Conservation (phyloP, 2,888 invertebrate species). For the Proisotoma minuta region DNA sequence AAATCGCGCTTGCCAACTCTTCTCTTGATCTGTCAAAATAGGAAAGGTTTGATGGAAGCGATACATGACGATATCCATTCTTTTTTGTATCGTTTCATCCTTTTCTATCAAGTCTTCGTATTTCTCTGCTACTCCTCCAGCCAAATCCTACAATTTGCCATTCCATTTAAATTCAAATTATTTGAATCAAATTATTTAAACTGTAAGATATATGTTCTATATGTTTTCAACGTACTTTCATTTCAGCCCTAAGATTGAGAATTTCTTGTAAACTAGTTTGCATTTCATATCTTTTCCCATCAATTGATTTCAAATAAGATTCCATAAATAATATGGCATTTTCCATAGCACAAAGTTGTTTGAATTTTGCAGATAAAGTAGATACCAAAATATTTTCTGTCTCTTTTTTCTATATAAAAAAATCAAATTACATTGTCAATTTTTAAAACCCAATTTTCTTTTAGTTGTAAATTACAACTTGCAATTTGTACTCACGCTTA, state of each 20-base stretch:
- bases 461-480: neutral
- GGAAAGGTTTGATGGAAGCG: slow-evolving; percentile 35
- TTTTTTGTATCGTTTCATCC: slow-evolving; percentile 32
- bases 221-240: slow-evolving; percentile 6
- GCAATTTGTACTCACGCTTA: slow-evolving; percentile 14
- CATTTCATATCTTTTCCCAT: slow-evolving; percentile 17
- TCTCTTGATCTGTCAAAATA: slow-evolving; percentile 37
- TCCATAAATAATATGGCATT: neutral
- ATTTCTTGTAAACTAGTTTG: slow-evolving; percentile 32
- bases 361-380: neutral
- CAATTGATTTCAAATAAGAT: slow-evolving; percentile 19
- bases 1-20: slow-evolving; percentile 28
- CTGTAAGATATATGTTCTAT: slow-evolving; percentile 33
- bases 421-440: neutral
- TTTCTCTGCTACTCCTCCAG: slow-evolving; percentile 34
- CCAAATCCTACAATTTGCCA: slow-evolving; percentile 25
- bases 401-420: slow-evolving; percentile 1
- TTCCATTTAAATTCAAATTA: slow-evolving; percentile 21
- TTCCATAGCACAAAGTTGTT: neutral
- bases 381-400: neutral
- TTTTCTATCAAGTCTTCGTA: slow-evolving; percentile 34
- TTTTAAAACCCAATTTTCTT: neutral
- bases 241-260: slow-evolving; percentile 9
- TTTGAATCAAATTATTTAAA: too few species aligned
- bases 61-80: slow-evolving; percentile 30